These are phyloP conservation scores for Barypeithes pellucidus DNA, from an alignment of 2,888 invertebrate genomes.

Conservation along the genomic window DNA sequence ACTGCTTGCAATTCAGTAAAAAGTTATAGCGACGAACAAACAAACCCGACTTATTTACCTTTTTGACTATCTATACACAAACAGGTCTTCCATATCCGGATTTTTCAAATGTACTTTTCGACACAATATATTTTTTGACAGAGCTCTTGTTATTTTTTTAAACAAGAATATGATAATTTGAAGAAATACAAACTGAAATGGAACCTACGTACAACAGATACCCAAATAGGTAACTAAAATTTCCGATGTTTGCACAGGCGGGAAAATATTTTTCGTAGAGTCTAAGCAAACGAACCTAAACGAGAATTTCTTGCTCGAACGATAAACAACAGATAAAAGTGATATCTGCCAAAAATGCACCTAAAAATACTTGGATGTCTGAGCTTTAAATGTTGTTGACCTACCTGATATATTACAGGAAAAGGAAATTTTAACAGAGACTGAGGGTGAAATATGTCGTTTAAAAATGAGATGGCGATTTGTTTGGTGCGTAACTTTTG, in stretches of 20 bases:
- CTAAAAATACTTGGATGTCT: constrained; percentile 44
- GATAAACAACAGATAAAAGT: constrained; percentile 46
- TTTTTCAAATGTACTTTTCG: background rate
- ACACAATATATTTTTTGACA: constrained; percentile 18
- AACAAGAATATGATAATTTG: constrained; percentile 39
- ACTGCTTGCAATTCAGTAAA: no score
- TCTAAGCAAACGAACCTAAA: constrained; percentile 45
- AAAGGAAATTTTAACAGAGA: constrained; percentile 13
- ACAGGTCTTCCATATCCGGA: background rate
- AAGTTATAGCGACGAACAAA: no score
- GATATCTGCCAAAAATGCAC: constrained; percentile 50
- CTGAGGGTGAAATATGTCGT: background rate
- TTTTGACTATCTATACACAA: background rate
- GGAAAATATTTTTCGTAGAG: constrained; percentile 47
- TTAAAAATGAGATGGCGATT: background rate
- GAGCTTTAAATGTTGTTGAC: constrained; percentile 44
- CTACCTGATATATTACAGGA: constrained; percentile 46
- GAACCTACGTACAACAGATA: constrained; percentile 30
- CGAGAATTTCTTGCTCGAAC: constrained; percentile 29
- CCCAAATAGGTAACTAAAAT: constrained; percentile 37
- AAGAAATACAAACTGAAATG: constrained; percentile 31
- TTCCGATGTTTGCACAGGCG: constrained; percentile 41
- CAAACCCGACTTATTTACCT: background rate
- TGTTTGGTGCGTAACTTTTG: background rate
- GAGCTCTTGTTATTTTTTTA: constrained; percentile 24